These are phyloP conservation scores for Poecilia latipinna DNA, from an alignment of 2,113 vertebrate genomes.

Conservation along the genomic window DNA sequence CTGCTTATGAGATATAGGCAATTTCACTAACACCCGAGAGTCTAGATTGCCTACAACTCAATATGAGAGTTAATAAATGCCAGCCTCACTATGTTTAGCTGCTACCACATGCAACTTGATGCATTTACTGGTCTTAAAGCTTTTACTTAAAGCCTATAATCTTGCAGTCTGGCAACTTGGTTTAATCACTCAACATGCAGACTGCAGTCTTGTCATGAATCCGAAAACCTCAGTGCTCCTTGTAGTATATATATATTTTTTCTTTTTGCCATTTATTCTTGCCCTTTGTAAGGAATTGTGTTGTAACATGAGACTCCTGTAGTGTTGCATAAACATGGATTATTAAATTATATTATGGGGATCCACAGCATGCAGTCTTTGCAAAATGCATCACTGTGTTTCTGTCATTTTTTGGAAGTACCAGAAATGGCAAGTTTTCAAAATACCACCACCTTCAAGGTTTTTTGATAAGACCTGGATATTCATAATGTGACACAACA, in stretches of 20 bases:
- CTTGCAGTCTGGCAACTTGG: neutral
- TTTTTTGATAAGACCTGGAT: too few relatives aligned
- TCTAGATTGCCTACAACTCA: neutral
- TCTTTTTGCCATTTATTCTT: neutral
- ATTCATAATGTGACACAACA: too few relatives aligned
- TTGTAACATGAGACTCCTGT: neutral
- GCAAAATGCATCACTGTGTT: too few relatives aligned
- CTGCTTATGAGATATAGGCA: too few relatives aligned
- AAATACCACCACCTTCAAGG: too few relatives aligned
- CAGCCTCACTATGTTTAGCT: neutral
- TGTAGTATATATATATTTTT: neutral
- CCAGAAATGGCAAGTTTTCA: too few relatives aligned
- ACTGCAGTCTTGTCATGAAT: neutral
- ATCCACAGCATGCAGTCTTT: neutral
- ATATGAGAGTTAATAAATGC: neutral
- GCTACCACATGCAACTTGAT: neutral
- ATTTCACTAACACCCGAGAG: slow-evolving; percentile 8
- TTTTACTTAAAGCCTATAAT: neutral
- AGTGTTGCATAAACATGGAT: neutral
- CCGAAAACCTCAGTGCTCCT: neutral
- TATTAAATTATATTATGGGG: neutral
- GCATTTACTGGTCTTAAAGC: neutral
- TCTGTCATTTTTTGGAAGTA: too few relatives aligned
- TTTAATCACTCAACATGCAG: neutral
- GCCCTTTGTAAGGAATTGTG: neutral